These are phyloP conservation scores for Dasysyrphus albostriatus DNA, from an alignment of 2,888 invertebrate species.

Conservation along the genomic window DNA sequence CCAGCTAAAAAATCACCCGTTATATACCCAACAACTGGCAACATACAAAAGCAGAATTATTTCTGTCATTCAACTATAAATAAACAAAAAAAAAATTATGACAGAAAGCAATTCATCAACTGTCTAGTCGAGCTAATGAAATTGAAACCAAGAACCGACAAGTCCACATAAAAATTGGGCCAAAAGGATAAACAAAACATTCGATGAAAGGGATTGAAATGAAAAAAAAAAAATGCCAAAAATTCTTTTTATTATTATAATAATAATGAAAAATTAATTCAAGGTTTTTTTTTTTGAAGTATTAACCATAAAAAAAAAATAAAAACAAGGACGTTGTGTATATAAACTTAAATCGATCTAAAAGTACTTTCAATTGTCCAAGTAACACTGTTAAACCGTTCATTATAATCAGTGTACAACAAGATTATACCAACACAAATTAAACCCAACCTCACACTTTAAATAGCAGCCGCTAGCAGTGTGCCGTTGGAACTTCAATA, in stretches of 20 bases:
- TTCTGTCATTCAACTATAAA: background rate
- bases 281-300: constrained; percentile 1
- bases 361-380: constrained; percentile 26
- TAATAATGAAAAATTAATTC: constrained; percentile 8
- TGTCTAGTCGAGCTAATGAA: constrained; percentile 26
- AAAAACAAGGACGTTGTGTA: constrained; percentile 1
- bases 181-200: background rate
- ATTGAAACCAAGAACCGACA: background rate
- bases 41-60: background rate
- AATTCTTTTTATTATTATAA: background rate
- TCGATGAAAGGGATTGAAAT: background rate
- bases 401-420: background rate
- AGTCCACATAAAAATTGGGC: constrained; percentile 2
- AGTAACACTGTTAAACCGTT: background rate
- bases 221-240: background rate
- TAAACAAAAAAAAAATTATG: background rate
- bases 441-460: constrained; percentile 2
- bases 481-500: background rate
- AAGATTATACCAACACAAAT: background rate
- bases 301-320: background rate
- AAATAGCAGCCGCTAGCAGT: background rate
- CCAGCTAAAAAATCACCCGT: too few species aligned
- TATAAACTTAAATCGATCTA: constrained; percentile 6
- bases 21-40: too few species aligned
- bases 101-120: constrained; percentile 24